Base-by-base conservation (phyloP, 2,888 invertebrate genomes). In the Andrena dorsata region DNA sequence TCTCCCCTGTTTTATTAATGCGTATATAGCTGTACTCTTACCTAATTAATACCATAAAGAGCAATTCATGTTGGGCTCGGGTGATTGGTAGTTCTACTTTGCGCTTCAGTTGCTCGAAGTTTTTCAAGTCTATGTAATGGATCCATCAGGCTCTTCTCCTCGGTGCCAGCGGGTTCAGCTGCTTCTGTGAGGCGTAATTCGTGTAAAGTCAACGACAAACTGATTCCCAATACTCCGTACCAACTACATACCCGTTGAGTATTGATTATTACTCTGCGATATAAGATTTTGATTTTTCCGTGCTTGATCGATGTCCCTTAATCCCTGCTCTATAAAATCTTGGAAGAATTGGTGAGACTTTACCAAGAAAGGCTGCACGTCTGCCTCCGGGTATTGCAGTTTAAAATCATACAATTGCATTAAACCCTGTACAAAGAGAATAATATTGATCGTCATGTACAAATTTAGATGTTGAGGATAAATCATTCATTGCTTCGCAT, bases 291-390 rank as follows among this genome's bases (percentile, higher is more conserved):
- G 93, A 90, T 88, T 93, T 80, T 92, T 93, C 78, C 94, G 91
- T 53, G 92, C 90, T 78, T 91, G 91, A 85, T 95, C 95, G 47
- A 97, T 96, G 71, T 95, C 95, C 85, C 95, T 95, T 81, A 98
- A 94, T 0, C 97, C 97, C 68, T 97, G 95, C 93, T 97, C 97
- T 86, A 98, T 97, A 92, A 97, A 98, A 91, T 97, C 97, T 92
- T 98, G 97, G 95, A 98, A 98, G 94, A 97, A 97, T 92, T 96
- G 96, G 68, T 97, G 97, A 0, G 97, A 97, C 90, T 97, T 97
- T 87, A 96, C 96, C 93, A 98, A 95, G 94, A 97, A 98, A 35
- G 97, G 97, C 93, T 97, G 97, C 1, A 94, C 92, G 91, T 98
- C 97, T 30, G 97, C 97, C 89, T 98, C 97, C 0, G 98, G 98